Conservation (phyloP, 2,113 vertebrate species). For the Desmodus rotundus region DNA sequence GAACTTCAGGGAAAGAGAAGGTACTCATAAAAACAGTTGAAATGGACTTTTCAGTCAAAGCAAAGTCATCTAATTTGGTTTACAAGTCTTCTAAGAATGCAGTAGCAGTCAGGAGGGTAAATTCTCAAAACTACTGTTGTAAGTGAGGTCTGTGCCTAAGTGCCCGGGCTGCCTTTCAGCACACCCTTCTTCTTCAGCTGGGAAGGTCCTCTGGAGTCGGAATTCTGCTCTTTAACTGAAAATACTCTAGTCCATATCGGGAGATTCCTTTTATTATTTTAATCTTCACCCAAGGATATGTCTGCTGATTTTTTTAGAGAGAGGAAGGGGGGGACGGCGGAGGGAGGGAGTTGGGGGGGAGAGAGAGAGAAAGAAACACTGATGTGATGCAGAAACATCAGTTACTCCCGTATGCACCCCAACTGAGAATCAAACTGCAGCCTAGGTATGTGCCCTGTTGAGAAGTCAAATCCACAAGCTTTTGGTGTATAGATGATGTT, state of each 20-base stretch:
- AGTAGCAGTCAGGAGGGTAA: neutral
- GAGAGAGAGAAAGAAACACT: no score
- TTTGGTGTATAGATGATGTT: no score
- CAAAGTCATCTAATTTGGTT: neutral
- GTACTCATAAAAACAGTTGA: neutral
- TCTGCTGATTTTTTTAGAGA: no score
- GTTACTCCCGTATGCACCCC: no score
- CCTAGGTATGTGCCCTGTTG: no score
- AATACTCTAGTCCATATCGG: neutral
- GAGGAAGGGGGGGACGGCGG: no score
- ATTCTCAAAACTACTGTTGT: neutral
- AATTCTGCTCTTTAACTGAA: neutral
- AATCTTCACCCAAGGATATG: no score
- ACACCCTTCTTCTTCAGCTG: neutral
- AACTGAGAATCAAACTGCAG: no score
- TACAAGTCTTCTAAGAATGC: neutral
- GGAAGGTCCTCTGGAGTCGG: neutral
- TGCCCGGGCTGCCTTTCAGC: neutral
- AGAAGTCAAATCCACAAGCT: no score
- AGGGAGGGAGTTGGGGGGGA: no score
- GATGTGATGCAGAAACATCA: no score
- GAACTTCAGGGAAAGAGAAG: slow-evolving; percentile 12
- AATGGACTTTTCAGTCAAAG: neutral
- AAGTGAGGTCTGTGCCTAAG: neutral
- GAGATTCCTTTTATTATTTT: neutral